Conservation (phyloP, 2,888 invertebrate species). For the Petrolisthes cinctipes region DNA sequence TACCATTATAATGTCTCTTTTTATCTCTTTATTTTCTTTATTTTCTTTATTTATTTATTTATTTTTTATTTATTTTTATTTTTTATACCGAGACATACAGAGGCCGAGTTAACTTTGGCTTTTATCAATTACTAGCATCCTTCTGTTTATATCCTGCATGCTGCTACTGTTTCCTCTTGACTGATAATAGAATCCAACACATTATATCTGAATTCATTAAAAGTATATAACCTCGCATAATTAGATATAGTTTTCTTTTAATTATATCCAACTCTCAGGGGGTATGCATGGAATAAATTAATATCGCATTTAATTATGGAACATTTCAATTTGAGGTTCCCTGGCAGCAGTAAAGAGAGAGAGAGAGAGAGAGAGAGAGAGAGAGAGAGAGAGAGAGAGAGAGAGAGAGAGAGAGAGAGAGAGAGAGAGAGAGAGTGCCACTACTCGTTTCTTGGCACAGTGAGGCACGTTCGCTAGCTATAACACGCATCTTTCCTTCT, state of each 20-base stretch:
- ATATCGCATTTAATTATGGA: background rate
- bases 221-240: background rate
- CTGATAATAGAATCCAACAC: background rate
- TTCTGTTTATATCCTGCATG: no score
- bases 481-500: background rate
- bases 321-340: background rate
- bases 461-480: background rate
- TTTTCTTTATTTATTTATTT: no score
- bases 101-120: no score
- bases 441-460: background rate
- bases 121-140: no score
- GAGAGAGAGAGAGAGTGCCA: background rate
- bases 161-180: no score
- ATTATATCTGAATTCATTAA: background rate
- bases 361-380: conserved; percentile 38
- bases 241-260: background rate
- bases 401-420: conserved; percentile 23
- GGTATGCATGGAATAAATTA: background rate
- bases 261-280: background rate
- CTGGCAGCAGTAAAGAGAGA: conserved; percentile 13
- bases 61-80: no score
- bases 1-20: no score
- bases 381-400: conserved; percentile 30
- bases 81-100: no score
- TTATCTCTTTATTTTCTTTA: no score